Evolutionary conservation across 2,113 vertebrate species (phyloP), one percentile per base, ranked within the genome.

Genomic region (Zosterops hypoxanthus): DNA sequence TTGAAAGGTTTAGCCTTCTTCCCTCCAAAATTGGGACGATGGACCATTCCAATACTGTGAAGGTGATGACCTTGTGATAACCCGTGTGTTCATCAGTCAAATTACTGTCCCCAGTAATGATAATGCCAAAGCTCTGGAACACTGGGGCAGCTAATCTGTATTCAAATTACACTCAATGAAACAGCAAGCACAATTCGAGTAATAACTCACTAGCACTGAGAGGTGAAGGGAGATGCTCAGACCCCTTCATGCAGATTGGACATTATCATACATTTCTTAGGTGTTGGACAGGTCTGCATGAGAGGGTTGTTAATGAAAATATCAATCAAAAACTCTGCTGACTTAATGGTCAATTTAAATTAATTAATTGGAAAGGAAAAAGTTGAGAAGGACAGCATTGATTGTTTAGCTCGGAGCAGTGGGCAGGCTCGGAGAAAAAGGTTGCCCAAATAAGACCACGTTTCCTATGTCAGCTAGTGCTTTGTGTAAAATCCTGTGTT

Each of bases 41-140:
- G 96, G 75, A 89, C 95, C 91, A 72, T 94, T 97, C 96, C 97
- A 89, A 92, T 92, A 94, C 97, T 92, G 94, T 92, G 91, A 98
- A 98, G 98, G 98, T 98, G 95, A 98, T 99, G 98, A 99, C 99
- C 99, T 99, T 99, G 98, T 97, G 98, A 98, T 99, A 99, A 99
- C 99, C 99, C 63, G 90, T 97, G 98, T 98, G 98, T 99, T 98
- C 98, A 98, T 98, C 97, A 98, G 98, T 99, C 98, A 98, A 98
- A 98, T 98, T 98, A 98, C 98, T 98, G 98, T 98, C 98, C 98
- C 96, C 97, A 86, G 98, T 98, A 98, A 98, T 98, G 98, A 98
- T 98, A 97, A 98, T 98, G 98, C 98, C 98, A 98, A 98, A 98
- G 98, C 98, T 98, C 98, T 94, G 98, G 98, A 98, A 98, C 98